Percentiles rank a stretch among this genome's conserved stretches.
phyloP scores from a whole-genome alignment of 2,113 vertebrate genomes.

The Brienomyrus brachyistius region DNA sequence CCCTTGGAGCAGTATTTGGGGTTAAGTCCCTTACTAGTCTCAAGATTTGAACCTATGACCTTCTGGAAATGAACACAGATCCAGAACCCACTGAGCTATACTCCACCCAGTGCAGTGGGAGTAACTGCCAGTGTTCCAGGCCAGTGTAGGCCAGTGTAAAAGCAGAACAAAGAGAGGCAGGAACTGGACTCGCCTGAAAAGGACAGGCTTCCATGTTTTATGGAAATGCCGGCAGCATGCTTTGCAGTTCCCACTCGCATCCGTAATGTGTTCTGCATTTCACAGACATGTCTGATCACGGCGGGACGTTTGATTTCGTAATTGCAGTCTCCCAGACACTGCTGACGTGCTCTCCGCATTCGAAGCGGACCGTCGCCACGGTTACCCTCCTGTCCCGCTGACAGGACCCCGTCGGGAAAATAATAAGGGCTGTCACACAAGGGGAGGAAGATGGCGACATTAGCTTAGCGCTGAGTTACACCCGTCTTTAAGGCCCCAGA shows the following conservation, averaged over 20 bases:
- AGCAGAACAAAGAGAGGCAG: background rate
- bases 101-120: background rate
- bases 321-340: background rate
- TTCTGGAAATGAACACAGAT: background rate
- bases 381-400: background rate
- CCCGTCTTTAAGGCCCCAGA: background rate
- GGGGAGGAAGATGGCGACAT: background rate
- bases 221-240: background rate
- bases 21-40: background rate
- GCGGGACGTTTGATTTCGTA: background rate
- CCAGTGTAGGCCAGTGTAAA: background rate
- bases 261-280: background rate
- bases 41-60: background rate
- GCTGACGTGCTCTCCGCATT: background rate
- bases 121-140: background rate
- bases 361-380: constrained; percentile 5
- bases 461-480: background rate
- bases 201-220: background rate
- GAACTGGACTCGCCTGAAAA: background rate
- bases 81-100: background rate
- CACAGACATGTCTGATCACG: background rate
- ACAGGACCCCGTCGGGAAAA: constrained; percentile 8
- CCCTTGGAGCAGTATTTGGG: background rate
- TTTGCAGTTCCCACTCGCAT: background rate
- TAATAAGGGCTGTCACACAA: background rate